Base-by-base conservation (phyloP, 2,888 invertebrate species). In the Sinodicranocentrus sp. region DNA sequence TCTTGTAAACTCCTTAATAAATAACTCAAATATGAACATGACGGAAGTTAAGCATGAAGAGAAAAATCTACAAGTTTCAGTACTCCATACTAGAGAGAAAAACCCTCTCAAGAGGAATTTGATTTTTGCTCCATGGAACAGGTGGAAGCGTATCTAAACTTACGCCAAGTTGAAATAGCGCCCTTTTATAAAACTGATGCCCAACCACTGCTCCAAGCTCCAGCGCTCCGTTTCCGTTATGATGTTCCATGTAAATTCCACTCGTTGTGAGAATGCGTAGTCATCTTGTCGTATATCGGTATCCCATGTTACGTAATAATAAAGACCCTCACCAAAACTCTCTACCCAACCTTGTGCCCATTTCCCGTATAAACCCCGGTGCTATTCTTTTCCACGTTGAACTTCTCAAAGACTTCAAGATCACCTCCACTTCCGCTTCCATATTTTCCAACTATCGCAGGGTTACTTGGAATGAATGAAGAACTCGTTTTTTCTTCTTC, bases 91-190 rank as follows among this genome's bases (percentile, higher is more conserved):
- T n/a, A n/a, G n/a, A n/a, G n/a, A n/a, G n/a, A n/a, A n/a, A n/a
- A n/a, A n/a, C n/a, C n/a, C n/a, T n/a, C n/a, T n/a, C n/a, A n/a
- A n/a, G n/a, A n/a, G n/a, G n/a, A n/a, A n/a, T n/a, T n/a, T n/a
- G n/a, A n/a, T n/a, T n/a, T n/a, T n/a, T n/a, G n/a, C n/a, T n/a
- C 73, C 73, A 75, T 13, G 84, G 84, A 39, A 84, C 59, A 5
- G 28, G 23, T 13, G 80, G 80, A 13, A 84, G 19, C 15, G 48
- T 76, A 17, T 65, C 57, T 25, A 71, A 43, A 39, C 70, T 75
- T 2, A 67, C 57, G 0, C 73, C 73, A n/a, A 44, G 44, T 26
- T 25, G 28, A 39, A 75, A 75, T 10, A n/a, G n/a, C n/a, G 2
- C 19, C 3, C 63, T 26, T 2, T n/a, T 1, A 1, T 21, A 2